A percentile compares a stretch with the other conserved stretches of the same genome.
Evolutionary conservation across 1,140 invertebrate genomes (phyloP).

Genomic region (Brachionus plicatilis): DNA sequence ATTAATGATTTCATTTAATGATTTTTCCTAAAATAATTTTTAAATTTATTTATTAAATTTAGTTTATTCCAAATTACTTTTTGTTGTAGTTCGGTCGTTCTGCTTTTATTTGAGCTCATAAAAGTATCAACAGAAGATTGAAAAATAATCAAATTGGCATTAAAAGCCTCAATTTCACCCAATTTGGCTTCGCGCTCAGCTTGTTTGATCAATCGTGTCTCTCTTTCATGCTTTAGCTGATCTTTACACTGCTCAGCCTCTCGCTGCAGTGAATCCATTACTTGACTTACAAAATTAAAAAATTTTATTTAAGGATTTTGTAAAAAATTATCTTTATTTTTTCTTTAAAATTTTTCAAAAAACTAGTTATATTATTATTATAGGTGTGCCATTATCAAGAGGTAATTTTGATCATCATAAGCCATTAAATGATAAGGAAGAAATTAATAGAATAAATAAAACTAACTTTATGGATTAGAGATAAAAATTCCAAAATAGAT

Average conservation of each 20-base stretch:
- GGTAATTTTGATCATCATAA: too few relatives aligned
- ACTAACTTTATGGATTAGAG: too few relatives aligned
- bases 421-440: too few relatives aligned
- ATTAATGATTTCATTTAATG: not conserved
- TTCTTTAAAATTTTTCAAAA: too few relatives aligned
- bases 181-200: not conserved
- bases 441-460: too few relatives aligned
- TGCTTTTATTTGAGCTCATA: not conserved
- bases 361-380: too few relatives aligned
- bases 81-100: not conserved
- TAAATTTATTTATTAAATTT: not conserved
- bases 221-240: conserved; percentile 10
- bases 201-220: not conserved
- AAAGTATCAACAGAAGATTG: conserved; percentile 1
- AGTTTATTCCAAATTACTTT: not conserved
- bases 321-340: not conserved
- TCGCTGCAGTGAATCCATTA: conserved; percentile 27
- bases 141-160: conserved; percentile 33
- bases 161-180: conserved; percentile 13
- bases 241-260: conserved; percentile 33
- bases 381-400: too few relatives aligned
- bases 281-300: not conserved
- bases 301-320: not conserved
- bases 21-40: not conserved
- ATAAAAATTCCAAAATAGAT: too few relatives aligned